These are phyloP conservation scores for Catostomus latipinnis DNA, from an alignment of 2,797 vertebrate genomes.

Conservation along the genomic window DNA sequence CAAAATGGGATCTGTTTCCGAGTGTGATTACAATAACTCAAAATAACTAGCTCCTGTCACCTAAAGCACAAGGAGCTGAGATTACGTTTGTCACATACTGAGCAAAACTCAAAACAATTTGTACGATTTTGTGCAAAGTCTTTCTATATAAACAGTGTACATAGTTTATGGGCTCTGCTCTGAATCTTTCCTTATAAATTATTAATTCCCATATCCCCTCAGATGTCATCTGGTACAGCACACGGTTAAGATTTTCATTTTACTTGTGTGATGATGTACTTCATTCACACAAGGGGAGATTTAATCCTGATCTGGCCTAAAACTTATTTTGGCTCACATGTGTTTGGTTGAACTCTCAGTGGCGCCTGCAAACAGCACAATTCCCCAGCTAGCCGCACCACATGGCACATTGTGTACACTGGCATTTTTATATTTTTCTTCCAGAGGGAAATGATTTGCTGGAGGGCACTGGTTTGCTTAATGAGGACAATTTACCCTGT, in stretches of 20 bases:
- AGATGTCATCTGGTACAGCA: not conserved
- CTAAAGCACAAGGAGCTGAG: slow-evolving; percentile 4
- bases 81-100: slow-evolving; percentile 39
- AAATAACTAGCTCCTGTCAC: slow-evolving; percentile 51
- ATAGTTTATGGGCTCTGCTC: slow-evolving; percentile 1
- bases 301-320: not conserved
- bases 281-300: slow-evolving; percentile 11
- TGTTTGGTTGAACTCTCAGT: slow-evolving; percentile 71
- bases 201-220: slow-evolving; percentile 11
- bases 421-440: slow-evolving; percentile 83
- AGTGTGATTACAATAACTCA: slow-evolving; percentile 54
- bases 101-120: slow-evolving; percentile 46
- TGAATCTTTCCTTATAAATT: slow-evolving; percentile 2
- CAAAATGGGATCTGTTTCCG: slow-evolving; percentile 75
- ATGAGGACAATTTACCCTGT: slow-evolving; percentile 77
- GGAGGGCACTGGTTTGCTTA: slow-evolving; percentile 81
- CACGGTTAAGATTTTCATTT: slow-evolving; percentile 21
- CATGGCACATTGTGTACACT: slow-evolving; percentile 74
- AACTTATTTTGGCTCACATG: slow-evolving; percentile 81
- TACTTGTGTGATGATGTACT: slow-evolving; percentile 14
- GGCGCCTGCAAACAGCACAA: slow-evolving; percentile 73
- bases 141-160: slow-evolving; percentile 3
- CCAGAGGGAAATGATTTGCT: slow-evolving; percentile 85
- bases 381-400: slow-evolving; percentile 81
- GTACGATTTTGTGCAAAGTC: slow-evolving; percentile 28